A percentile compares a stretch with the other conserved stretches of the same genome.
Evolutionary conservation across 2,113 vertebrate species (phyloP).

Genomic region (Microcebus ravelobensis): DNA sequence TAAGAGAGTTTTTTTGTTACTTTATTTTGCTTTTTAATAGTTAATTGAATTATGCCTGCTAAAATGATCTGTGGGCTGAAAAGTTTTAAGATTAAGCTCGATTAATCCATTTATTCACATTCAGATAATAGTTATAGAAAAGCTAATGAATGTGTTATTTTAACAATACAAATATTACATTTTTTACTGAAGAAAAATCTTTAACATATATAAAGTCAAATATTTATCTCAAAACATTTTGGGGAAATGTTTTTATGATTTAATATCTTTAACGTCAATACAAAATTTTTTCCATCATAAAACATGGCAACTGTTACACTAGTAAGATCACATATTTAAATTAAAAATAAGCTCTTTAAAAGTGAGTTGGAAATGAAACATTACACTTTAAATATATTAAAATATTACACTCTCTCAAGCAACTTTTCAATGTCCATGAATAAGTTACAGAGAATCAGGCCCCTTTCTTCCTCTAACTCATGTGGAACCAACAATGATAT

Average conservation of each 20-base stretch:
- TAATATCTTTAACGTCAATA: slow-evolving; percentile 46
- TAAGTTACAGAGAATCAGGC: background rate
- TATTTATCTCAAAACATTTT: slow-evolving; percentile 53
- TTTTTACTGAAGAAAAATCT: slow-evolving; percentile 40
- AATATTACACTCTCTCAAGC: background rate
- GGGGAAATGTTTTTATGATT: slow-evolving; percentile 58
- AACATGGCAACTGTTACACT: slow-evolving; percentile 36
- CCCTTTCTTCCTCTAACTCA: slow-evolving; percentile 13
- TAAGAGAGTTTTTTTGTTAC: background rate
- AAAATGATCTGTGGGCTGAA: slow-evolving; percentile 40
- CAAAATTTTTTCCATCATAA: slow-evolving; percentile 50
- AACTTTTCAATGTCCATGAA: slow-evolving; percentile 2
- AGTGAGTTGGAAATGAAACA: slow-evolving; percentile 32
- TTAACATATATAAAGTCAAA: slow-evolving; percentile 40
- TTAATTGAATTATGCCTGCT: slow-evolving; percentile 44
- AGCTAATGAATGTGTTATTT: slow-evolving; percentile 43
- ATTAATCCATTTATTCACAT: slow-evolving; percentile 49
- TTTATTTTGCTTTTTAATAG: slow-evolving; percentile 61
- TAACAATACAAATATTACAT: slow-evolving; percentile 35
- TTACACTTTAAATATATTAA: background rate
- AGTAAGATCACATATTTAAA: slow-evolving; percentile 45
- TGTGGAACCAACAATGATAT: background rate
- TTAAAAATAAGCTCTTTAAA: slow-evolving; percentile 60
- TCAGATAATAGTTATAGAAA: slow-evolving; percentile 33
- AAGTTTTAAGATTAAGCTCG: slow-evolving; percentile 49